A percentile compares a stretch with the other conserved stretches of the same genome.
Conservation (phyloP, 2,888 invertebrate genomes). For the Thysanoteuthis rhombus region DNA sequence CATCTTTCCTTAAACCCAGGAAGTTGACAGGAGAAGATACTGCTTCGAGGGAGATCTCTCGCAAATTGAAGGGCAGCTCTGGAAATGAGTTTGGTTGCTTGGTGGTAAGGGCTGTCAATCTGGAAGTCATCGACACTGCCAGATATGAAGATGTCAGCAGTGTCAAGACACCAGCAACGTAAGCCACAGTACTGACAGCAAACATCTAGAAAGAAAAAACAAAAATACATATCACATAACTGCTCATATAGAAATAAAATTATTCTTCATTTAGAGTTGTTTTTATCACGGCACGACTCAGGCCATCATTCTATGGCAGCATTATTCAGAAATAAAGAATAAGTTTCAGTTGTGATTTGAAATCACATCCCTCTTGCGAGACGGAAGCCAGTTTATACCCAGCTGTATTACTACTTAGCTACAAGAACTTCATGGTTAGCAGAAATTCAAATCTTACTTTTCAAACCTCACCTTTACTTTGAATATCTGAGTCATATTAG, state of each 20-base stretch:
- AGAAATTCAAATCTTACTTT: too few species aligned
- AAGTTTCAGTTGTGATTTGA: too few species aligned
- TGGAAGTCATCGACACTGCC: constrained; percentile 46
- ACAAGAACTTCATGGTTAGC: too few species aligned
- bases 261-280: too few species aligned
- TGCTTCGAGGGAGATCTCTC: neutral
- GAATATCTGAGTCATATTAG: too few species aligned
- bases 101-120: constrained; percentile 40
- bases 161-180: constrained; percentile 74
- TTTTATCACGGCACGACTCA: too few species aligned
- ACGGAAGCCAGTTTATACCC: too few species aligned
- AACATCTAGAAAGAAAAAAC: constrained; percentile 68
- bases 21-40: neutral
- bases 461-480: too few species aligned
- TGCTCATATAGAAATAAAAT: neutral
- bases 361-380: too few species aligned
- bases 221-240: neutral
- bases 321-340: too few species aligned
- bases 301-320: too few species aligned
- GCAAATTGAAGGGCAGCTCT: neutral
- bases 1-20: neutral
- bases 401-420: too few species aligned
- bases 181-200: constrained; percentile 74
- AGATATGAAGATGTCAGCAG: constrained; percentile 73
- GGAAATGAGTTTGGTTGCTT: neutral